Conservation (phyloP, 2,888 invertebrate species). For the Pristionchus entomophagus region DNA sequence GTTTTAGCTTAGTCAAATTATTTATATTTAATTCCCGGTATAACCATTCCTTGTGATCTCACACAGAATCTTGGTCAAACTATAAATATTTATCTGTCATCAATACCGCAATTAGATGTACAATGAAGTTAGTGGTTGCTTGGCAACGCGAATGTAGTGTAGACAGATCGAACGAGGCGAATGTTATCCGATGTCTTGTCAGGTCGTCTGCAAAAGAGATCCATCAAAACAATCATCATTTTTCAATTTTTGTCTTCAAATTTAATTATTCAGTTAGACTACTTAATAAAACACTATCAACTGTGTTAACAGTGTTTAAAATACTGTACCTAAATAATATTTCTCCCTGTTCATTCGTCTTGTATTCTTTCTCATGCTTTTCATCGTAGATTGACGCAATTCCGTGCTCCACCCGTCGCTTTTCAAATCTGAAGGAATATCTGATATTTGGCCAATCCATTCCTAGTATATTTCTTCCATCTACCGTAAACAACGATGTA, state of each 20-base stretch:
- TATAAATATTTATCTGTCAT: background rate
- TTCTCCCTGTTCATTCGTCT: slow-evolving; percentile 45
- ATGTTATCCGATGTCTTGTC: slow-evolving; percentile 48
- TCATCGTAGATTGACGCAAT: slow-evolving; percentile 40
- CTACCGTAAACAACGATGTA: too few relatives aligned
- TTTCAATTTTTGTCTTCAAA: background rate
- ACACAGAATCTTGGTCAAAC: background rate
- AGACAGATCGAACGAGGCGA: slow-evolving; percentile 35
- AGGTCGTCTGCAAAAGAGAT: slow-evolving; percentile 45
- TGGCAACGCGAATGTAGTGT: slow-evolving; percentile 42
- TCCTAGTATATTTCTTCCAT: too few relatives aligned
- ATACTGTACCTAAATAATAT: slow-evolving; percentile 41
- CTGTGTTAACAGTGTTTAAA: too few relatives aligned
- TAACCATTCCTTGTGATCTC: background rate
- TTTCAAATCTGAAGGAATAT: slow-evolving; percentile 39
- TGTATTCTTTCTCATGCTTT: slow-evolving; percentile 43
- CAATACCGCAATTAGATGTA: background rate
- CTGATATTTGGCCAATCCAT: too few relatives aligned
- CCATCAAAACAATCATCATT: background rate
- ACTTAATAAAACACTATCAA: too few relatives aligned
- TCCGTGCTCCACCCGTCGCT: slow-evolving; percentile 30
- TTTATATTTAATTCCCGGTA: background rate
- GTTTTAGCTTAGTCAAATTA: background rate
- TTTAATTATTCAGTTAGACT: too few relatives aligned
- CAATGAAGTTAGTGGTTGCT: slow-evolving; percentile 16